phyloP scores from a whole-genome alignment of 2,888 invertebrate species.

The Agrochola macilenta region DNA sequence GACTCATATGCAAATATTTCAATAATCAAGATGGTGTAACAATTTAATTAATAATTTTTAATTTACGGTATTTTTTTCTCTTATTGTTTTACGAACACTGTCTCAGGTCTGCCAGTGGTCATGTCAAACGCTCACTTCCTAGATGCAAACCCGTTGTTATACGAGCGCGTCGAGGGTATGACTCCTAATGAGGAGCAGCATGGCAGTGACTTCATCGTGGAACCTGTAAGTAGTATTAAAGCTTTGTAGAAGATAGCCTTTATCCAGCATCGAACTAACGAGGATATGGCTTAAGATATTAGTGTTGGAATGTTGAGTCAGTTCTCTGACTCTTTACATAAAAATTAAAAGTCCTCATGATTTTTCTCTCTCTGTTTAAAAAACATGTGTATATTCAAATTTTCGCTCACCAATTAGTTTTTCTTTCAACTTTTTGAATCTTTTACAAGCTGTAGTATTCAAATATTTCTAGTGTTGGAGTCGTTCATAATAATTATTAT shows the following conservation, averaged over 20 bases:
- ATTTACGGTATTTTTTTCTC: neutral
- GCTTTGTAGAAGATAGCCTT: neutral
- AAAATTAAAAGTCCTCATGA: neutral
- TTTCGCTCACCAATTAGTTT: neutral
- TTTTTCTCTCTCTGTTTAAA: neutral
- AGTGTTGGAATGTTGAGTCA: neutral
- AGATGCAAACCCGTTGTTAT: conserved; percentile 90
- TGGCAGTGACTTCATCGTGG: conserved; percentile 89
- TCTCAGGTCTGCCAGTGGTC: conserved; percentile 92
- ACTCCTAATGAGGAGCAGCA: conserved; percentile 85
- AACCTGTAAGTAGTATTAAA: conserved; percentile 87
- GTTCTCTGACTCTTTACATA: neutral
- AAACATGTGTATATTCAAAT: neutral
- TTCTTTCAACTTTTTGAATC: neutral
- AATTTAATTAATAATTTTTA: neutral
- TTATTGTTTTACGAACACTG: neutral
- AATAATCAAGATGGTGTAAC: no score
- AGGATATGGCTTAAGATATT: neutral
- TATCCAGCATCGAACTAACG: neutral
- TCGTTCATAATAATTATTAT: no score
- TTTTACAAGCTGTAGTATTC: neutral
- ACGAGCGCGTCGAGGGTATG: conserved; percentile 91
- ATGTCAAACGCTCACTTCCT: conserved; percentile 91
- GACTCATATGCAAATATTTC: neutral
- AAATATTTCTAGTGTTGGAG: neutral